phyloP scores from a whole-genome alignment of 2,888 invertebrate species.

The Andrena minutula region DNA sequence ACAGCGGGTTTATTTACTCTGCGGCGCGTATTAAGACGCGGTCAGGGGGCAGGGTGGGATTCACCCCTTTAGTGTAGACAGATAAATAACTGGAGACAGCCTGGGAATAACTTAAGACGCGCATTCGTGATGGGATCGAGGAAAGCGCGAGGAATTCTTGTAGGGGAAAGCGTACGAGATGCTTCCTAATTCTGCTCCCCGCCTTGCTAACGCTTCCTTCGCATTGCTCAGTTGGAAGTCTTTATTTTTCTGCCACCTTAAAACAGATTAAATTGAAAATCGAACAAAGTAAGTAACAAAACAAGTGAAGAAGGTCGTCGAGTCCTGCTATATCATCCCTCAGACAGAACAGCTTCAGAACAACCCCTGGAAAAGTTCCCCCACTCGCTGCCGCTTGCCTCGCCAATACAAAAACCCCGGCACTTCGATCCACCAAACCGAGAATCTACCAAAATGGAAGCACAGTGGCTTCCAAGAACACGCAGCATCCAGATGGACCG shows the following conservation, averaged over 20 bases:
- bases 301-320: too few relatives aligned
- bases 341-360: too few relatives aligned
- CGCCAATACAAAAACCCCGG: too few relatives aligned
- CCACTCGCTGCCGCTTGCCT: too few relatives aligned
- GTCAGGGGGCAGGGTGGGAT: conserved; percentile 74
- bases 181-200: neutral
- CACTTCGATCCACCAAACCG: too few relatives aligned
- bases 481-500: neutral
- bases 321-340: too few relatives aligned
- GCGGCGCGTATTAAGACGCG: conserved; percentile 82
- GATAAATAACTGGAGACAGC: conserved; percentile 83
- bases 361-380: too few relatives aligned
- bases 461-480: neutral
- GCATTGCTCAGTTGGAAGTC: neutral
- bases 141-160: conserved; percentile 4
- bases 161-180: neutral
- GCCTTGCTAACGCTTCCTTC: neutral
- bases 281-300: too few relatives aligned
- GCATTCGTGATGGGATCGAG: conserved; percentile 33
- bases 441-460: neutral
- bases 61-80: conserved; percentile 73
- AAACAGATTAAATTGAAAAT: too few relatives aligned
- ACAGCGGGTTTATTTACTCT: conserved; percentile 82
- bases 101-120: conserved; percentile 80
- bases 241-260: too few relatives aligned